phyloP scores from a whole-genome alignment of 2,113 vertebrate genomes.

The Leptobrachium leishanense region DNA sequence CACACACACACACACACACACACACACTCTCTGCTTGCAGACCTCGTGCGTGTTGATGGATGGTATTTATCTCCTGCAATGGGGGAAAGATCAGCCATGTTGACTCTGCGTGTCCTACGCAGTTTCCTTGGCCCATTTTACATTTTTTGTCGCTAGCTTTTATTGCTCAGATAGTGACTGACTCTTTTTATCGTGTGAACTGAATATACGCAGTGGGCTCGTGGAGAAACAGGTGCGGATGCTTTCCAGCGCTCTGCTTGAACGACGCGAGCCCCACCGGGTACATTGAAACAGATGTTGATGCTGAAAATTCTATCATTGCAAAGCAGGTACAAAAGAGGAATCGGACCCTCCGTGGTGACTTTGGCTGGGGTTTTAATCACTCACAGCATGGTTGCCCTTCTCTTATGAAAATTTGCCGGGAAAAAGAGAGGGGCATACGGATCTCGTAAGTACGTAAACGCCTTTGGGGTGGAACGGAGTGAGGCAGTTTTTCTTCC shows the following conservation, averaged over 20 bases:
- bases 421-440: constrained; percentile 69
- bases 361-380: constrained; percentile 70
- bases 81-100: too few relatives aligned
- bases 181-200: constrained; percentile 60
- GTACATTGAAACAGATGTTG: constrained; percentile 62
- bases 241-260: constrained; percentile 12
- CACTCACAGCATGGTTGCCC: constrained; percentile 70
- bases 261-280: neutral
- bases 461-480: constrained; percentile 65
- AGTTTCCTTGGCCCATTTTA: too few relatives aligned
- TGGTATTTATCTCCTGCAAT: too few relatives aligned
- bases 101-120: too few relatives aligned
- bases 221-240: constrained; percentile 5
- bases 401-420: constrained; percentile 69
- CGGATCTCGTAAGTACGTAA: constrained; percentile 76
- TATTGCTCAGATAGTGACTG: too few relatives aligned
- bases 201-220: constrained; percentile 58
- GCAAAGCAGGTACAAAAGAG: constrained; percentile 70
- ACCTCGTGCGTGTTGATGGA: too few relatives aligned
- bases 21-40: too few relatives aligned
- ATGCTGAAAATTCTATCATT: constrained; percentile 65
- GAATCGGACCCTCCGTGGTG: constrained; percentile 62
- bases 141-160: too few relatives aligned
- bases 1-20: too few relatives aligned
- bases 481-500: constrained; percentile 52